These are phyloP conservation scores for Antennarius maculatus DNA, from an alignment of 2,797 vertebrate species.

Conservation along the genomic window DNA sequence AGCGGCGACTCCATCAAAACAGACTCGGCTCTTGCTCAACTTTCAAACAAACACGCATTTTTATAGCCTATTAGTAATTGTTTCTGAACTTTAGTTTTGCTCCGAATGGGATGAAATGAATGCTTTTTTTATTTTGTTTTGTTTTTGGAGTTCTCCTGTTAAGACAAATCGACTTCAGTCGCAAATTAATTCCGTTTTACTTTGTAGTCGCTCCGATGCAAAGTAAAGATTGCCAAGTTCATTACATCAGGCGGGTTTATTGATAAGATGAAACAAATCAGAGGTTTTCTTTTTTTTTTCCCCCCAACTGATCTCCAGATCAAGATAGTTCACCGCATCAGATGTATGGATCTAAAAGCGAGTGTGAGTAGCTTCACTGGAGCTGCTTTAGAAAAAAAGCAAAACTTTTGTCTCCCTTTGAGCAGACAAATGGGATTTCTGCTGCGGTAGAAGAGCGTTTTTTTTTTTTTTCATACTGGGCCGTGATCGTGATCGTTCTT, in stretches of 20 bases:
- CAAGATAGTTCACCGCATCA: constrained; percentile 16
- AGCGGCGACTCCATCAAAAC: constrained; percentile 33
- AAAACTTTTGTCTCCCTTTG: not conserved
- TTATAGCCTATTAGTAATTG: no score
- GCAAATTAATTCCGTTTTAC: not conserved
- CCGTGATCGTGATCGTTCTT: not conserved
- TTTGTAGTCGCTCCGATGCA: constrained; percentile 39
- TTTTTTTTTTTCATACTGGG: not conserved
- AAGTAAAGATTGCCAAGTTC: constrained; percentile 33
- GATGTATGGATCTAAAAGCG: constrained; percentile 12
- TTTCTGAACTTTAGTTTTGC: no score
- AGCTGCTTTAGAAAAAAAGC: not conserved
- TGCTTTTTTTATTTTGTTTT: not conserved
- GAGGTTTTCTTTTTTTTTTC: constrained; percentile 6
- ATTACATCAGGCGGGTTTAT: constrained; percentile 30
- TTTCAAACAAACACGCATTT: no score
- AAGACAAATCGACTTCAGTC: constrained; percentile 3
- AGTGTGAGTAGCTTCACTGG: not conserved
- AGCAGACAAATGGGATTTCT: constrained; percentile 9
- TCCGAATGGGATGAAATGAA: constrained; percentile 28
- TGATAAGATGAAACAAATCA: constrained; percentile 48
- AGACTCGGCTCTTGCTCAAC: constrained; percentile 51
- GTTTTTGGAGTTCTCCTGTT: not conserved
- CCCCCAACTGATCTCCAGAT: constrained; percentile 20
- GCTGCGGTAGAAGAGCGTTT: not conserved